phyloP scores from a whole-genome alignment of 2,888 invertebrate species.

The Diarsia brunnea region DNA sequence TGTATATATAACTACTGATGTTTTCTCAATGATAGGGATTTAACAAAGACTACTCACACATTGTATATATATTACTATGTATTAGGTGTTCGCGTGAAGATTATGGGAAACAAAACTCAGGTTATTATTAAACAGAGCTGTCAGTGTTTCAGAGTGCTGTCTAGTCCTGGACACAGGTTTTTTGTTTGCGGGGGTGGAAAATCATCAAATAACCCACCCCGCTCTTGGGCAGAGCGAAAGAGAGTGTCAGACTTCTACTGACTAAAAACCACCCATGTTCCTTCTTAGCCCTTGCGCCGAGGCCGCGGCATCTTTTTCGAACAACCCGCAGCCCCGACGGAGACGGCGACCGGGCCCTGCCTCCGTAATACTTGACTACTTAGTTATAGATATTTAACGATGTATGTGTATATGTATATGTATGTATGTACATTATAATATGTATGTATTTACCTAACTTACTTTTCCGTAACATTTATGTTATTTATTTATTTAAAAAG shows the following conservation, averaged over 20 bases:
- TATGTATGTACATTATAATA: too few species aligned
- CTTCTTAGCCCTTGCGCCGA: too few species aligned
- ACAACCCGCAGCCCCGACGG: too few species aligned
- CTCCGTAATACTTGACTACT: background rate
- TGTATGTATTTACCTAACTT: background rate
- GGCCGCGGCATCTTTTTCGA: too few species aligned
- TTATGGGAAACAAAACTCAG: background rate
- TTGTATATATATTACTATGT: background rate
- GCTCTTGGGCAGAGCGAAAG: too few species aligned
- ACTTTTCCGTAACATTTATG: background rate
- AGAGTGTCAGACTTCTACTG: too few species aligned
- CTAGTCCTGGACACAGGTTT: too few species aligned
- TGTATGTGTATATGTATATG: background rate
- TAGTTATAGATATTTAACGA: background rate
- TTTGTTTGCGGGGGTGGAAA: too few species aligned
- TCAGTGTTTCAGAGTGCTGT: background rate
- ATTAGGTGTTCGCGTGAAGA: background rate
- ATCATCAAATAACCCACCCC: too few species aligned
- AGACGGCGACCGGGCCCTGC: too few species aligned
- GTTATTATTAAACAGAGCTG: background rate
- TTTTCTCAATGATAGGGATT: background rate
- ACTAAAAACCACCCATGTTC: too few species aligned
- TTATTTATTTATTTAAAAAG: constrained; percentile 9
- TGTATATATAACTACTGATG: background rate
- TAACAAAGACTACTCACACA: background rate